Evolutionary conservation across 2,888 invertebrate genomes (phyloP), one percentile per base, ranked within the genome.

Genomic region (Eristalis tenax): DNA sequence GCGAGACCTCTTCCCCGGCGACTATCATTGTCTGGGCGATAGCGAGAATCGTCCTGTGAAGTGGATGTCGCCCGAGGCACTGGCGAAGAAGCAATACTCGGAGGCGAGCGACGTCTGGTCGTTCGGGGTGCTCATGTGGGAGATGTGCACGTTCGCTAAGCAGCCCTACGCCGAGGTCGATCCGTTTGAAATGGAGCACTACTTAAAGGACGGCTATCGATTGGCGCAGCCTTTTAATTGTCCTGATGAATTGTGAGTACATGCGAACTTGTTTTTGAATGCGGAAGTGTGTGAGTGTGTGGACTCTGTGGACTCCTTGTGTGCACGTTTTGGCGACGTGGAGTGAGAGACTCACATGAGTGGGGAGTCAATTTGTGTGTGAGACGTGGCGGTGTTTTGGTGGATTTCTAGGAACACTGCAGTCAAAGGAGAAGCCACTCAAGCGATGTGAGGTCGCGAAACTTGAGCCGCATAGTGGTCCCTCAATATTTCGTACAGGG

Each of bases 41-140:
- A 98, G 98, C 91, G 98, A 98, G 92, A 98, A 98, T 93, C 94
- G 98, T 80, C 98, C 99, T 1, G 96, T 99, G 89, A 98, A 98
- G 93, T 99, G 98, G 98, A 95, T 98, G 94, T 96, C 98, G 0
- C 94, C 97, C 57, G 99, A 99, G 93, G 96, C 97, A 40, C 93
- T 98, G 83, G 94, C 96, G 77, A 96, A 96, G 91, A 96, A 96
- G 90, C 96, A 96, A 91, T 98, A 97, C 92, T 96, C 96, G 83
- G 96, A 96, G 68, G 96, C 97, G 78, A 97, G 98, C 73, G 99
- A 99, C 94, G 97, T 98, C 96, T 99, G 99, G 99, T 96, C 98
- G 4, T 97, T 98, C 93, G 99, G 98, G n/a, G 97, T 99, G 70
- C 95, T 97, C 11, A 94, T 99, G 88, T 99, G 99, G 99, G 99